A percentile compares a stretch with the other conserved stretches of the same genome.
These are phyloP conservation scores for Rhyacophila brunnea DNA, from an alignment of 1,140 invertebrate species.

Conservation along the genomic window DNA sequence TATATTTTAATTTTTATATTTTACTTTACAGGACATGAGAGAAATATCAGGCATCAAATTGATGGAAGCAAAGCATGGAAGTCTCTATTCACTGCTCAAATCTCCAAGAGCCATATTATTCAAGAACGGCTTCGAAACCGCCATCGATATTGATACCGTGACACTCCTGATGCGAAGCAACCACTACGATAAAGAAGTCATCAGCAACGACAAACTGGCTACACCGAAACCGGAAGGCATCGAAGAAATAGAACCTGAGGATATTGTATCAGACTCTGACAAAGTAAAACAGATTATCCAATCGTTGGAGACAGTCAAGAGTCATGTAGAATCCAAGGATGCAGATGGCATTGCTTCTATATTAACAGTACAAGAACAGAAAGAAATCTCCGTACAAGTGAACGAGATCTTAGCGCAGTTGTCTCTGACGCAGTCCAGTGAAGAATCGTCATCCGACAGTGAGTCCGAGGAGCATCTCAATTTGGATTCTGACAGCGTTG, in stretches of 20 bases:
- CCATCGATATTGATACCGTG: conserved; percentile 44
- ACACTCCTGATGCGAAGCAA: conserved; percentile 46
- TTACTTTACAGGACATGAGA: conserved; percentile 45
- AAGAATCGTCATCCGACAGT: conserved; percentile 24
- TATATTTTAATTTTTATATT: conserved; percentile 4
- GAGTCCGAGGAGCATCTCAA: conserved; percentile 31
- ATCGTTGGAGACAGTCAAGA: conserved; percentile 31
- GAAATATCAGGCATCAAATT: conserved; percentile 44
- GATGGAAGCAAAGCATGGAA: conserved; percentile 46
- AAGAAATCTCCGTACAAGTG: conserved; percentile 30
- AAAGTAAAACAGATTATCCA: conserved; percentile 31
- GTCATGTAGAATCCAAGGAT: conserved; percentile 26
- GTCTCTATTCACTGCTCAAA: conserved; percentile 45
- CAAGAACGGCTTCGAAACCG: conserved; percentile 45
- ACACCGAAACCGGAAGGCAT: conserved; percentile 16
- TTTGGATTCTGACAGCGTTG: conserved; percentile 32
- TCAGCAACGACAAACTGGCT: conserved; percentile 25
- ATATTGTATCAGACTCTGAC: conserved; percentile 27
- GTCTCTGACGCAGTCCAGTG: conserved; percentile 14
- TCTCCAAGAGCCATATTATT: conserved; percentile 47
- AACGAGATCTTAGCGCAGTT: conserved; percentile 28
- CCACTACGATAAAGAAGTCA: conserved; percentile 37
- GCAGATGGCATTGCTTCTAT: conserved; percentile 28
- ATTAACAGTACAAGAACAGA: conserved; percentile 29
- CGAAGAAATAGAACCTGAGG: conserved; percentile 30